A percentile compares a stretch with the other conserved stretches of the same genome.
Conservation (phyloP, 2,113 vertebrate species). For the Chloropsis hardwickii region DNA sequence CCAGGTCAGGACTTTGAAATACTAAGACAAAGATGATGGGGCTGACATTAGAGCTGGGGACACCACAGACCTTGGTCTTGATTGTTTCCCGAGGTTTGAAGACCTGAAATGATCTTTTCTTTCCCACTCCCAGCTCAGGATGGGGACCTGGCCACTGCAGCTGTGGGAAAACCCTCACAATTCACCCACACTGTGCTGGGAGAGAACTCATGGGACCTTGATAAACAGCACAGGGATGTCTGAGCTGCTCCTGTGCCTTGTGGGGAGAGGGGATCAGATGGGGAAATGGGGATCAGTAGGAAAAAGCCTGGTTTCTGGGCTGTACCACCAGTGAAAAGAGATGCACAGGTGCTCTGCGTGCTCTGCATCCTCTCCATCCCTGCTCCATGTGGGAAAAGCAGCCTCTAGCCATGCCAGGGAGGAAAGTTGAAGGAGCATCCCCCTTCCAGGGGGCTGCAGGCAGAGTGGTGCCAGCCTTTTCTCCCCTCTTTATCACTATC, state of each 20-base stretch:
- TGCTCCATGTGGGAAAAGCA: not conserved
- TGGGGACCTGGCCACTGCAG: not conserved
- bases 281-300: not conserved
- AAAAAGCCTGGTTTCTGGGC: not conserved
- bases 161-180: not conserved
- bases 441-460: not conserved
- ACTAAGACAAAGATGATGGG: not conserved
- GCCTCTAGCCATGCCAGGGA: rapidly evolving
- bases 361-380: not conserved
- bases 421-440: not conserved
- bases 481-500: rapidly evolving
- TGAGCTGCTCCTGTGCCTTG: not conserved
- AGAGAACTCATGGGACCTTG: not conserved
- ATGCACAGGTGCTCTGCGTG: rapidly evolving
- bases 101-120: not conserved
- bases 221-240: not conserved
- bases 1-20: not conserved
- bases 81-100: not conserved
- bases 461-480: not conserved
- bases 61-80: not conserved
- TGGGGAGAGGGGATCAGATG: not conserved
- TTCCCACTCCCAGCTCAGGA: not conserved
- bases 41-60: not conserved
- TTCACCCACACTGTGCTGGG: not conserved
- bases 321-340: not conserved